phyloP scores from a whole-genome alignment of 2,888 invertebrate species.

The Ochropacha duplaris region DNA sequence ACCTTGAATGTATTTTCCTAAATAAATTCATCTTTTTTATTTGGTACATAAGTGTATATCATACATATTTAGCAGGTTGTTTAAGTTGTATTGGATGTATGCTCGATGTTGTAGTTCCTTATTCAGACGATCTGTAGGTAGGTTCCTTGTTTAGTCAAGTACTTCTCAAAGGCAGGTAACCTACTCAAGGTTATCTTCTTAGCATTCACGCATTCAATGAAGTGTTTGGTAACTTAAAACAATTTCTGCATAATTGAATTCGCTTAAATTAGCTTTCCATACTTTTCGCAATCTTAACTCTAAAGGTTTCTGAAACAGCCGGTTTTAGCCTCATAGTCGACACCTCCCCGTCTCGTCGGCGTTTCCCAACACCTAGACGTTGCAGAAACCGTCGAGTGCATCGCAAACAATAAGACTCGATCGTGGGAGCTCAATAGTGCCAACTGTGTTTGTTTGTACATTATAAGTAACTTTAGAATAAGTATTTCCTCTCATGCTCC shows the following conservation, averaged over 20 bases:
- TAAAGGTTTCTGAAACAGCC: constrained; percentile 74
- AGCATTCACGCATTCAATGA: constrained; percentile 16
- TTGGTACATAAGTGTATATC: too few species aligned
- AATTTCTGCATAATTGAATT: constrained; percentile 45
- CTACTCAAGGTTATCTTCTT: neutral
- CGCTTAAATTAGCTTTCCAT: constrained; percentile 65
- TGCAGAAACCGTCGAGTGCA: constrained; percentile 78
- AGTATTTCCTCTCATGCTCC: constrained; percentile 61
- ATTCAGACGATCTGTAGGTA: neutral
- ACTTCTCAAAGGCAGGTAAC: neutral
- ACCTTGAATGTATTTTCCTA: too few species aligned
- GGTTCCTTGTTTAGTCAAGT: neutral
- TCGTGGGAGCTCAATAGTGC: constrained; percentile 70
- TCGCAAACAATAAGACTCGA: constrained; percentile 70
- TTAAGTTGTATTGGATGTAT: too few species aligned
- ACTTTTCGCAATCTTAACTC: constrained; percentile 73
- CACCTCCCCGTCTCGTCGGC: constrained; percentile 41
- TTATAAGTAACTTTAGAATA: constrained; percentile 56
- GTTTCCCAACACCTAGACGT: constrained; percentile 72
- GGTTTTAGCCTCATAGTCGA: constrained; percentile 66
- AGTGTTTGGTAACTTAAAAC: constrained; percentile 26
- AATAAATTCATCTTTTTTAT: too few species aligned
- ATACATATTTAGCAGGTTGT: too few species aligned
- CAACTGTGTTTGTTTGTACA: constrained; percentile 52
- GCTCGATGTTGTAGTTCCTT: too few species aligned